Percentiles rank a stretch among this genome's conserved stretches.
Conservation (phyloP, 2,888 invertebrate species). For the Acholoe squamosa region DNA sequence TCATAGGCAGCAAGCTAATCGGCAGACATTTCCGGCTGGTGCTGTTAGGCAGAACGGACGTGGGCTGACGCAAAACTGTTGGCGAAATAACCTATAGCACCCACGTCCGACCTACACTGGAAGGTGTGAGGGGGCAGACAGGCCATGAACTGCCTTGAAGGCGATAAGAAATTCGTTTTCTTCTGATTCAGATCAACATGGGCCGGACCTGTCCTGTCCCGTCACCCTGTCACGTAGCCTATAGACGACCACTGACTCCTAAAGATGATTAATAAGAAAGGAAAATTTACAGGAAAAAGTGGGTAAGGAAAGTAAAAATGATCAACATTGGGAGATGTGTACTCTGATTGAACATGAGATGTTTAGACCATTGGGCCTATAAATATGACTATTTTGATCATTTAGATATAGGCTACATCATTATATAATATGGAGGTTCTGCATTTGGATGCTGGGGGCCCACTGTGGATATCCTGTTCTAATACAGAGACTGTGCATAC, state of each 20-base stretch:
- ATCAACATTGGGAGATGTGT: background rate
- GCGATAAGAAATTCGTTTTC: constrained; percentile 7
- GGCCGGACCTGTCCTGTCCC: background rate
- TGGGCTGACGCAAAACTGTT: constrained; percentile 21
- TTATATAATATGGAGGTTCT: too few species aligned
- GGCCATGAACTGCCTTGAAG: background rate
- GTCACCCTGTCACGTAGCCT: background rate
- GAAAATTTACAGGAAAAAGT: background rate
- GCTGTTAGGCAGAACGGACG: constrained; percentile 7
- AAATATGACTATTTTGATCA: too few species aligned
- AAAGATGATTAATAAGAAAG: too few species aligned
- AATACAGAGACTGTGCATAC: too few species aligned
- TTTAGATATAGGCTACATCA: too few species aligned
- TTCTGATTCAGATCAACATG: background rate
- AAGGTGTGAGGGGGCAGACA: background rate
- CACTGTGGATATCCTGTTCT: too few species aligned
- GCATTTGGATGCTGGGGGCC: too few species aligned
- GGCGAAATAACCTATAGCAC: background rate
- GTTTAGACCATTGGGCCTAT: too few species aligned
- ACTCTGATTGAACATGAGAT: too few species aligned
- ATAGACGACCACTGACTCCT: background rate
- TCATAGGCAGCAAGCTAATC: background rate
- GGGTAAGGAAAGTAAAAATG: background rate
- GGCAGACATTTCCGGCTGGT: constrained; percentile 11
- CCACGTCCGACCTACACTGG: background rate